Evolutionary conservation across 2,888 invertebrate genomes (phyloP).

Genomic region (Mythimna loreyi): DNA sequence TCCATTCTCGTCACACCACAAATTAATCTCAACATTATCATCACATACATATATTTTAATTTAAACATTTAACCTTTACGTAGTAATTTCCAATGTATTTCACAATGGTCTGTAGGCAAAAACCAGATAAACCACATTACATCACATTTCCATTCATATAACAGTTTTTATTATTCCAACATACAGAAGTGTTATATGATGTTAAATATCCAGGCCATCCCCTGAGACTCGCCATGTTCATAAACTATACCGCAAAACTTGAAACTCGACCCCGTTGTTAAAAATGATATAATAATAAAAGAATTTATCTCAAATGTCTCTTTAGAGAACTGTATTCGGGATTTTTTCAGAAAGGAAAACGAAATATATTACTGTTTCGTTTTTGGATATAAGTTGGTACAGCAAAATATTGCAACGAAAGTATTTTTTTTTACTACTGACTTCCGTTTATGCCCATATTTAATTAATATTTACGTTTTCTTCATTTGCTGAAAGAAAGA

Average conservation of each 20-base stretch:
- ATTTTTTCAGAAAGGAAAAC: conserved; percentile 1
- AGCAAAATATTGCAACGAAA: not conserved
- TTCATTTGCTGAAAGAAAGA: not conserved
- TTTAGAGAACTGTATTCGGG: conserved; percentile 25
- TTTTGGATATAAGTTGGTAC: not conserved
- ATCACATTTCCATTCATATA: not conserved
- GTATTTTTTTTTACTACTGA: too few species aligned
- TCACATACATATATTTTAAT: too few species aligned
- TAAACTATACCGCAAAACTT: conserved; percentile 25
- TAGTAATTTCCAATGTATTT: not conserved
- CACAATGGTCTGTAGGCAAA: not conserved
- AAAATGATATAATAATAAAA: conserved; percentile 43
- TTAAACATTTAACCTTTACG: too few species aligned
- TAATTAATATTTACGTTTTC: too few species aligned
- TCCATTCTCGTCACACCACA: too few species aligned
- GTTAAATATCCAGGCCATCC: conserved; percentile 17
- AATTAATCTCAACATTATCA: too few species aligned
- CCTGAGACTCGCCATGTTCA: conserved; percentile 24
- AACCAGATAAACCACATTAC: not conserved
- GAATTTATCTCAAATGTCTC: conserved; percentile 33
- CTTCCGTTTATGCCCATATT: too few species aligned
- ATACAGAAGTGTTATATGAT: conserved; percentile 3
- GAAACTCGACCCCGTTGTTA: conserved; percentile 41
- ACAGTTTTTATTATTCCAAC: not conserved
- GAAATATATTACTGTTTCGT: not conserved